Percentiles rank a stretch among this genome's conserved stretches.
phyloP scores from a whole-genome alignment of 2,113 vertebrate genomes.

The Athene cunicularia region DNA sequence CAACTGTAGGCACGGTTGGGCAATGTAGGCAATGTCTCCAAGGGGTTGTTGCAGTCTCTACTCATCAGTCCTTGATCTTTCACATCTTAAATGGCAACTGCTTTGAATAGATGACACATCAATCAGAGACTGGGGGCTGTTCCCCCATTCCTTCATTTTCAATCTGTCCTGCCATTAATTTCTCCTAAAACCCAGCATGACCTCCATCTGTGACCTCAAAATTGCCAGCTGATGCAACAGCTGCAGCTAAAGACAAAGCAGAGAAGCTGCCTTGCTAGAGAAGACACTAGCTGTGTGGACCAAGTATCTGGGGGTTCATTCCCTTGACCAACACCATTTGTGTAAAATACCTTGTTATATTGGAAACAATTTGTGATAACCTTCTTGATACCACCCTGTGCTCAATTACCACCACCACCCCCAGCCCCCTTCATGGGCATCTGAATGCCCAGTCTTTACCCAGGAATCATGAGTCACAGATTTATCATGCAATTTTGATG shows the following conservation, averaged over 20 bases:
- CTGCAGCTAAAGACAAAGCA: not conserved
- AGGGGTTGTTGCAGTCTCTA: not conserved
- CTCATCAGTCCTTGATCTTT: not conserved
- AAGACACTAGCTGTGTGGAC: rapidly evolving
- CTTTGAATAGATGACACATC: not conserved
- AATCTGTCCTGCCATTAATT: not conserved
- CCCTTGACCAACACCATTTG: rapidly evolving
- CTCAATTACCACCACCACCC: not conserved
- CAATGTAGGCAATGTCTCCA: not conserved
- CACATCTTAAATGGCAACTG: not conserved
- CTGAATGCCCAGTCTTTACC: not conserved
- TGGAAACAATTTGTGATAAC: not conserved
- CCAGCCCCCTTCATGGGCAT: rapidly evolving
- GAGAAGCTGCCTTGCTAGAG: not conserved
- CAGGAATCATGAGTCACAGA: not conserved
- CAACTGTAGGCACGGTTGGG: not conserved
- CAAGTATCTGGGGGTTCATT: not conserved
- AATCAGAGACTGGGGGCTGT: not conserved
- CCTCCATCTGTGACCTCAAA: not conserved
- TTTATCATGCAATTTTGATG: not conserved
- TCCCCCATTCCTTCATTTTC: not conserved
- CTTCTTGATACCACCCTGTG: not conserved
- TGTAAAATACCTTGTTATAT: not conserved
- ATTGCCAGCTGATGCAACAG: not conserved
- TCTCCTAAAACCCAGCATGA: not conserved